Evolutionary conservation across 2,888 invertebrate genomes (phyloP), one percentile per base, ranked within the genome.

Genomic region (Cylindroiulus punctatus): DNA sequence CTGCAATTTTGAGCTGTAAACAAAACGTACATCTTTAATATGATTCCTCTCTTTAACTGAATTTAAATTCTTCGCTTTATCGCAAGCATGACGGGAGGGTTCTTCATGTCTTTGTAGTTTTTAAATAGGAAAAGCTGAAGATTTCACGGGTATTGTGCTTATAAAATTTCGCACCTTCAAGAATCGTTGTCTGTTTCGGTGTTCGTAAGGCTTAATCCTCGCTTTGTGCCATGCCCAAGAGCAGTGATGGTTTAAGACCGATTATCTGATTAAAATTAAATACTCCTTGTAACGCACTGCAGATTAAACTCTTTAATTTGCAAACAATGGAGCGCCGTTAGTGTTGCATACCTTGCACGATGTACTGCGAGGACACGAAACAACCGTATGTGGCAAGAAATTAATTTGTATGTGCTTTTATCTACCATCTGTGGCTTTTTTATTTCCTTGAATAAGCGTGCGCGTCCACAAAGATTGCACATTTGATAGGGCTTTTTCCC

Each of bases 391-490:
- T 65, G 65, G 22, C 65, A 10, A 26, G 65, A 65, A 65, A 65
- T 65, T 65, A 65, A 65, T 65, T 65, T 65, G 26, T 10, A 65
- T 10, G 65, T 26, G 7, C 26, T 65, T 65, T 65, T 65, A 65
- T 65, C 65, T 65, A 65, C 65, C 65, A 65, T 65, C 65, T 65
- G 65, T 65, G 65, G 65, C 65, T 65, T 65, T 36, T 65, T 65
- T 65, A 65, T 65, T 65, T 65, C 65, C 65, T 22, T 10, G 26
- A 65, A 65, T 65, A 65, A 65, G 65, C 65, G 65, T 65, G 26
- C 26, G 65, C 65, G 26, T 65, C 65, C 65, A 65, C 65, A 65
- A 8, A 65, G 65, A 65, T 65, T 22, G 65, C 65, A 10, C 65
- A 26, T 65, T 65, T 65, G 65, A 65, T 65, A 65, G 5, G 65